These are phyloP conservation scores for Cryptoprocta ferox DNA, from an alignment of 2,797 vertebrate species.

Conservation along the genomic window DNA sequence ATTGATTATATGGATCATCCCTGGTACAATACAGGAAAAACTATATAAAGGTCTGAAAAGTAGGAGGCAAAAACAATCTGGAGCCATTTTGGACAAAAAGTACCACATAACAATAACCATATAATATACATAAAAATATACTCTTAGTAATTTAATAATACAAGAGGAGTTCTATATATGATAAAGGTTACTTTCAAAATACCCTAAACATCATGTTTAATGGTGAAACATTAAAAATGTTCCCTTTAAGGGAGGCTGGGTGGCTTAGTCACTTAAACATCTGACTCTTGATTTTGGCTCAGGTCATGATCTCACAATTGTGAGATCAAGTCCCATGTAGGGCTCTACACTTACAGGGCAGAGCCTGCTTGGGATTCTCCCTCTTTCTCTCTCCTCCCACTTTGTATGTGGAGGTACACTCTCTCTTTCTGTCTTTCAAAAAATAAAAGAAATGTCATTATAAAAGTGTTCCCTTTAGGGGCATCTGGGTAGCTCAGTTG, in stretches of 20 bases:
- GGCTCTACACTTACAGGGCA: no score
- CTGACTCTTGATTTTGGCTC: no score
- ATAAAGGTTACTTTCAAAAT: conserved; percentile 11
- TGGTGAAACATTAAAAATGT: not conserved
- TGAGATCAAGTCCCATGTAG: no score
- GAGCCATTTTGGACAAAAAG: not conserved
- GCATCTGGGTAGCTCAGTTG: no score
- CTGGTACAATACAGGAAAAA: not conserved
- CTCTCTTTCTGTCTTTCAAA: no score
- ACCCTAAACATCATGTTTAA: not conserved
- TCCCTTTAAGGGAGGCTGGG: not conserved
- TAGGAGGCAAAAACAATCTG: not conserved
- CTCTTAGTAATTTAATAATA: not conserved
- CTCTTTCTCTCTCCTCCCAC: no score
- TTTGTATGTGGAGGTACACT: no score
- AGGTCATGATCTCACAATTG: no score
- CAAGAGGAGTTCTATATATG: not conserved
- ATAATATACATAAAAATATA: not conserved
- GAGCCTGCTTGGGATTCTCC: no score
- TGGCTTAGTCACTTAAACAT: not conserved
- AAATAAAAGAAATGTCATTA: no score
- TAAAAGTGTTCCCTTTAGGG: no score
- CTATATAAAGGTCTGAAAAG: not conserved
- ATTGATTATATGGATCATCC: not conserved
- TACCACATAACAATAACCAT: no score